These are phyloP conservation scores for Rhopilema esculentum DNA, from an alignment of 30 jellyfish, hydroid and myxozoan genomes.

Conservation along the genomic window DNA sequence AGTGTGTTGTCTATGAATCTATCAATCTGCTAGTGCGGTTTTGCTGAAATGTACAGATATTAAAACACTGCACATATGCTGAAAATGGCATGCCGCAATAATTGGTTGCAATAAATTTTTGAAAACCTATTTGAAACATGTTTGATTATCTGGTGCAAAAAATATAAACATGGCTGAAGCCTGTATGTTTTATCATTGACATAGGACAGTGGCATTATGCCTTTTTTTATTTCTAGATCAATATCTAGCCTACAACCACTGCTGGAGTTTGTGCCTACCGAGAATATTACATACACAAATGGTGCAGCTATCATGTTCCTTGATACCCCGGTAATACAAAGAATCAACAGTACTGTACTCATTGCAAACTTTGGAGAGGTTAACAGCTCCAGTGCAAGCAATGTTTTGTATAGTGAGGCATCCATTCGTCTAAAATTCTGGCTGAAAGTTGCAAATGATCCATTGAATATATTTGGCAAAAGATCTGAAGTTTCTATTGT, in stretches of 20 bases:
- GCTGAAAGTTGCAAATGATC: constrained; percentile 43
- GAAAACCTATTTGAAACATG: too few species aligned
- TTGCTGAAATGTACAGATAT: too few species aligned
- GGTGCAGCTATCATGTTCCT: constrained; percentile 10
- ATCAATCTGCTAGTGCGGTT: too few species aligned
- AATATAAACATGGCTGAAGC: too few species aligned
- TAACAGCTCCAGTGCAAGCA: constrained; percentile 8
- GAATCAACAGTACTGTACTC: not conserved
- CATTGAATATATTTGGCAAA: constrained; percentile 28
- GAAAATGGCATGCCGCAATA: too few species aligned
- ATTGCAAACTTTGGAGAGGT: constrained; percentile 46
- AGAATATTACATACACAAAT: not conserved
- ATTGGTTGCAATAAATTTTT: too few species aligned
- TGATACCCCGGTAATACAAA: not conserved
- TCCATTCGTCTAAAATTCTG: not conserved
- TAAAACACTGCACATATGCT: too few species aligned
- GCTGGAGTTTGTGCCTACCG: not conserved
- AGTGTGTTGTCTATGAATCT: too few species aligned
- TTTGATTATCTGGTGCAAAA: too few species aligned
- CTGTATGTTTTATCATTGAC: too few species aligned
- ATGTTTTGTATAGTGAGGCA: not conserved
- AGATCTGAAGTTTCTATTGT: not conserved
- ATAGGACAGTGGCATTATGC: too few species aligned
- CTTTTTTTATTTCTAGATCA: not conserved
- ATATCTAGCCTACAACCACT: not conserved